phyloP scores from a whole-genome alignment of 2,113 vertebrate species.

The Bubo scandiacus region DNA sequence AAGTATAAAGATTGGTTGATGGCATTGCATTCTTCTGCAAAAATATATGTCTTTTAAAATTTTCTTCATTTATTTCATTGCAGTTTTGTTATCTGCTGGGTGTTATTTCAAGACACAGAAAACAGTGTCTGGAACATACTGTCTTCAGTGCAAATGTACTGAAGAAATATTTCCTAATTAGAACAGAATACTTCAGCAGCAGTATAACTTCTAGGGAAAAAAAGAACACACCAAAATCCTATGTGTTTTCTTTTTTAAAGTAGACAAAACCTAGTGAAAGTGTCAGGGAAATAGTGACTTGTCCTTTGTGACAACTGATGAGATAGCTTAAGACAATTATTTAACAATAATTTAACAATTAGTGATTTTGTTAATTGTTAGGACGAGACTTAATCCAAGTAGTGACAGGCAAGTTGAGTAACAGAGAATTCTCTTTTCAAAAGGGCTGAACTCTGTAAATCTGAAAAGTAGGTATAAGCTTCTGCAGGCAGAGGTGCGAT shows the following conservation, averaged over 20 bases:
- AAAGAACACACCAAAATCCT: neutral
- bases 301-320: neutral
- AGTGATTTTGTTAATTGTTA: neutral
- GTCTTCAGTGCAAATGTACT: neutral
- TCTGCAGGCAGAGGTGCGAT: neutral
- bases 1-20: neutral
- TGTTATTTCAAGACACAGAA: neutral
- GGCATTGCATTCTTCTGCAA: neutral
- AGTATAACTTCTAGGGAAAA: neutral
- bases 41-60: neutral
- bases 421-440: neutral
- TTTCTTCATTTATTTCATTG: neutral
- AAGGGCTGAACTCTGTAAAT: neutral
- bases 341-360: neutral
- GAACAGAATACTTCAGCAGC: neutral
- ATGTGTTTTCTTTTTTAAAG: neutral
- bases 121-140: neutral
- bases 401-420: neutral
- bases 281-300: neutral
- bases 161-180: slow-evolving; percentile 17
- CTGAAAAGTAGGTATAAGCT: neutral
- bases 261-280: neutral
- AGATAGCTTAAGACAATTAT: neutral
- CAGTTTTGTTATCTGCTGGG: neutral
- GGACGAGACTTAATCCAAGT: neutral